These are phyloP conservation scores for Oophaga sylvatica DNA, from an alignment of 2,797 vertebrate species.

Conservation along the genomic window DNA sequence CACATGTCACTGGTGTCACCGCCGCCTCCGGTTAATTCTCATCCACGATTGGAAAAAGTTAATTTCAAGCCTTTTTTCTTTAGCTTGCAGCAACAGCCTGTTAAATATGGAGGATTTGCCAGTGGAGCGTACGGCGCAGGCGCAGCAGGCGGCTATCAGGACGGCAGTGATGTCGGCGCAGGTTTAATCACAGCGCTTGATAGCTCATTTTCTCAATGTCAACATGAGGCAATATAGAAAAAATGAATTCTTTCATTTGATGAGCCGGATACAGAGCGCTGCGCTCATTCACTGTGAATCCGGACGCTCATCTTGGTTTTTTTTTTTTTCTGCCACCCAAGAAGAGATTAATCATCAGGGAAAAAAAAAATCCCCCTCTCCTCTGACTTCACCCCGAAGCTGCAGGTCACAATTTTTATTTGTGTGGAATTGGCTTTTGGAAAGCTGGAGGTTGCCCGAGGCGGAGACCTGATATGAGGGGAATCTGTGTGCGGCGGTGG, in stretches of 20 bases:
- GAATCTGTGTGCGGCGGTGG: constrained; percentile 91
- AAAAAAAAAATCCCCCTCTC: constrained; percentile 73
- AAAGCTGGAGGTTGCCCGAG: constrained; percentile 94
- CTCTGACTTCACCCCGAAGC: constrained; percentile 93
- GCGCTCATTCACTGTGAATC: constrained; percentile 83
- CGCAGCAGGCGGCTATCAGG: constrained; percentile 80
- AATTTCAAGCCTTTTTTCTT: constrained; percentile 79
- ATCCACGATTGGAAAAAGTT: constrained; percentile 76
- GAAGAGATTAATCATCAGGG: constrained; percentile 99
- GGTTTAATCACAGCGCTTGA: constrained; percentile 88
- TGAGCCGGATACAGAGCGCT: constrained; percentile 88
- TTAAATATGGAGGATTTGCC: constrained; percentile 72
- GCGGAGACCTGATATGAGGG: constrained; percentile 97
- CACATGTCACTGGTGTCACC: constrained; percentile 70
- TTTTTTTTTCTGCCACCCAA: constrained; percentile 85
- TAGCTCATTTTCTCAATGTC: constrained; percentile 93
- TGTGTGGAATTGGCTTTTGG: constrained; percentile 98
- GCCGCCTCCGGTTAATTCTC: constrained; percentile 73
- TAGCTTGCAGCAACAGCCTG: constrained; percentile 76
- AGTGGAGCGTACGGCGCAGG: constrained; percentile 72
- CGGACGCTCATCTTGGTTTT: constrained; percentile 84
- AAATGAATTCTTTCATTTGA: constrained; percentile 87
- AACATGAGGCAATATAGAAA: constrained; percentile 85
- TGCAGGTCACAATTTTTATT: constrained; percentile 99
- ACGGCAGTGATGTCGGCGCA: constrained; percentile 85